Evolutionary conservation across 2,797 vertebrate genomes (phyloP), one percentile per base, ranked within the genome.

Genomic region (Hemitrygon akajei): DNA sequence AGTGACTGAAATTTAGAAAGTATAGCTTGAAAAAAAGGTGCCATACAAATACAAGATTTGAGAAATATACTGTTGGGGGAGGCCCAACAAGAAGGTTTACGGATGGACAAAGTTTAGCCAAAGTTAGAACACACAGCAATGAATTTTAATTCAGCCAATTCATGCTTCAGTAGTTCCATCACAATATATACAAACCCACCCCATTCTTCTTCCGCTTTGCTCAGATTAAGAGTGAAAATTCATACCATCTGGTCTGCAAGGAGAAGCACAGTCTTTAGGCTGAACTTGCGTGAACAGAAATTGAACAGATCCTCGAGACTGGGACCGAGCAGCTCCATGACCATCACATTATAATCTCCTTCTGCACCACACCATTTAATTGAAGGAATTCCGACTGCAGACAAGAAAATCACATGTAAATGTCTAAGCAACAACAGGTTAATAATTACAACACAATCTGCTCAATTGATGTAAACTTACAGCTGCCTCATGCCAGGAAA

Each of bases 301-400:
- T 99, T 99, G 96, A 99, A 99, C 94, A 99, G 98, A 96, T 99
- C 98, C 95, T 99, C 98, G 82, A 99, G 96, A 95, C 98, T 99
- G 77, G 98, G 98, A 58, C 98, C 98, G 80, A 99, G 96, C 94
- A 99, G 96, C 95, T 99, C 98, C 98, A 99, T 99, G 84, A 99
- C 98, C 98, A 99, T 99, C 95, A 99, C 98, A 0, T 99, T 99
- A 96, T 99, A 99, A 96, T 99, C 98, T 5, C 98, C 98, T 95
- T 99, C 98, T 0, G 98, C 98, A 22, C 98, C 98, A 7, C 98
- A 99, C 98, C 98, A 99, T 95, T 99, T 99, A 97, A 99, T 99
- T 34, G 98, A 98, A 0, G 98, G 98, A 94, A 99, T 99, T 30
- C 98, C 98, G 96, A 99, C 98, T 99, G 94, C 58, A 18, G 91